Conservation (phyloP, 2,113 vertebrate genomes). For the Gulo gulo region DNA sequence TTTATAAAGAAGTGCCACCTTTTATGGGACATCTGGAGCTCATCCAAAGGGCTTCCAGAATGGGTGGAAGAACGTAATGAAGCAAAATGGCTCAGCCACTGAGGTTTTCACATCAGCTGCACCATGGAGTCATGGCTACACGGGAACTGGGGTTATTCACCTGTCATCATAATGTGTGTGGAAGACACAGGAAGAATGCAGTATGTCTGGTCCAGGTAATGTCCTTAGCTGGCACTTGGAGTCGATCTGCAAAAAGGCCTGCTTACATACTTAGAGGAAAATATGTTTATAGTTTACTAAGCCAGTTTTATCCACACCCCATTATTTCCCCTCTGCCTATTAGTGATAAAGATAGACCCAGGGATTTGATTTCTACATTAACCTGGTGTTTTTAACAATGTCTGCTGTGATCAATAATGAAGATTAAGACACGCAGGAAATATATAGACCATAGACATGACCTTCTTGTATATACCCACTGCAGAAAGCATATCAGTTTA, state of each 20-base stretch:
- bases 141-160: too few species aligned
- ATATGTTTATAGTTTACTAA: not conserved
- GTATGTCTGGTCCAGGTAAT: not conserved
- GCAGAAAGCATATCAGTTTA: not conserved
- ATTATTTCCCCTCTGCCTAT: not conserved
- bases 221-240: not conserved
- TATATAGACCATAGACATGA: not conserved
- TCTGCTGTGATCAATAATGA: not conserved
- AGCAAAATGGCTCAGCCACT: not conserved
- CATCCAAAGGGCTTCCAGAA: constrained; percentile 20
- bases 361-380: not conserved
- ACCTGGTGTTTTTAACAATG: not conserved
- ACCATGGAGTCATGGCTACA: not conserved
- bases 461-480: not conserved
- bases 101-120: not conserved
- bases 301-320: not conserved
- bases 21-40: not conserved
- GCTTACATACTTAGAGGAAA: not conserved
- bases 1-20: not conserved
- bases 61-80: not conserved
- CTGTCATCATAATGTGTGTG: not conserved
- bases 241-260: not conserved
- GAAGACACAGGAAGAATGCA: not conserved
- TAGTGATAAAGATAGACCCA: not conserved
- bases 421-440: not conserved